Evolutionary conservation across 2,113 vertebrate species (phyloP), one percentile per base, ranked within the genome.

Genomic region (Cariama cristata): DNA sequence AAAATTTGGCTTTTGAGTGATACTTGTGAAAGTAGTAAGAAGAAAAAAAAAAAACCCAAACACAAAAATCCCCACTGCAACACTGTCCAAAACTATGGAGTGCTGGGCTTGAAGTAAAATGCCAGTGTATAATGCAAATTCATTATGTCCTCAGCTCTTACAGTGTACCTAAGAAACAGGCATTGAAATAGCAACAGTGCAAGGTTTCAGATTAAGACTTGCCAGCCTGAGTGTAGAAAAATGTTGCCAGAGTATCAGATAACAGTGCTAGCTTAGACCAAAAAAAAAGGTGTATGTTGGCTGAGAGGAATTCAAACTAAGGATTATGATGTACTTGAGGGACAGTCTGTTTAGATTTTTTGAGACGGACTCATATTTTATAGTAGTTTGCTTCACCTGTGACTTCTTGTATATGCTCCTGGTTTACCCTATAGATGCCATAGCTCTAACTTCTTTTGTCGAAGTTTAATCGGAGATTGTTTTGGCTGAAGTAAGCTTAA

Each of bases 121-220:
- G 24, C 26, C 13, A 19, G 3, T 35, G 5, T 69, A 2, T 50
- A 19, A 21, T 67, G 38, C 40, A 69, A 47, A 60, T 68, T 58
- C 35, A 24, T 59, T 27, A 42, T 52, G 8, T 58, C 20, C 26
- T 19, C 80, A 49, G 28, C 4, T 49, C 28, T 55, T 86, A 32
- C 8, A 23, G 4, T n/a, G 6, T 1, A 4, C 4, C 1, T 6
- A 38, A 81, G 12, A 42, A 86, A 42, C 5, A 45, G 23, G 17
- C 21, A 45, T 38, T 64, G 62, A 55, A 66, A 84, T 28, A 42
- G 32, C n/a, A 75, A 12, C 26, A 40, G 2, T 28, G 8, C 8
- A 26, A 63, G 30, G 7, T 38, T 68, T 59, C 50, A 49, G 14
- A 16, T 45, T 67, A 55, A 55, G 7, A 35, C 7, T 42, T 73